A percentile compares a stretch with the other conserved stretches of the same genome.
These are phyloP conservation scores for Telmatherina bonti DNA, from an alignment of 2,797 vertebrate genomes.

Conservation along the genomic window DNA sequence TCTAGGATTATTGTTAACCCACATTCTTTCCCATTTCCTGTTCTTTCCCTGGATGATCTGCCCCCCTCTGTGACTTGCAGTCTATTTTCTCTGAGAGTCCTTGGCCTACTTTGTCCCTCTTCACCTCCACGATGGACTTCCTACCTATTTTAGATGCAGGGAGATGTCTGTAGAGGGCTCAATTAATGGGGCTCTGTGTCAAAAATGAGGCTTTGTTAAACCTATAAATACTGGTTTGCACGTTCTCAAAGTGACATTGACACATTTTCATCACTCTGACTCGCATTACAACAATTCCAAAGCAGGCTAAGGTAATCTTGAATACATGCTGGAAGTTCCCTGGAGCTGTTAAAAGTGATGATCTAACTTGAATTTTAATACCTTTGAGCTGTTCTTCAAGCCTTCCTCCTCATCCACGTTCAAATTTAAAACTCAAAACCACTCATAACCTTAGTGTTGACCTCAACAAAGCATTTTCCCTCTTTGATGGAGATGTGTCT, in stretches of 20 bases:
- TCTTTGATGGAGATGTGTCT: neutral
- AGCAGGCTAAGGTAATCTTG: slow-evolving; percentile 14
- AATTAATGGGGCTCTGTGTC: slow-evolving; percentile 76
- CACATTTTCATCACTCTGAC: slow-evolving; percentile 55
- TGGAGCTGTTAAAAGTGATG: neutral
- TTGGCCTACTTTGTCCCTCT: slow-evolving; percentile 85
- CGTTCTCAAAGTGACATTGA: slow-evolving; percentile 70
- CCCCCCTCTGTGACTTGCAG: slow-evolving; percentile 64
- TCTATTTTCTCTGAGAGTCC: slow-evolving; percentile 85
- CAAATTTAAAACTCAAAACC: neutral
- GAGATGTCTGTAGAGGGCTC: slow-evolving; percentile 80
- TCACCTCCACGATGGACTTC: slow-evolving; percentile 78
- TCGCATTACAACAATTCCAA: slow-evolving; percentile 23
- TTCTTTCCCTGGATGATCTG: slow-evolving; percentile 67
- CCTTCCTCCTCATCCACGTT: neutral
- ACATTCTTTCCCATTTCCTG: slow-evolving; percentile 64
- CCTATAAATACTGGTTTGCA: slow-evolving; percentile 73
- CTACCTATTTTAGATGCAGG: slow-evolving; percentile 79
- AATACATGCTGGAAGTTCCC: slow-evolving; percentile 4
- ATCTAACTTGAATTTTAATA: too few species aligned
- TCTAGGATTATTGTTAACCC: slow-evolving; percentile 72
- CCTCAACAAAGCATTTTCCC: neutral
- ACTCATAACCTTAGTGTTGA: neutral
- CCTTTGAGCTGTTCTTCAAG: too few species aligned
- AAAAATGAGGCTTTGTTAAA: slow-evolving; percentile 66